These are phyloP conservation scores for Tethya wilhelma DNA, from an alignment of 37 sponge, comb jelly and placozoan species.

Conservation along the genomic window DNA sequence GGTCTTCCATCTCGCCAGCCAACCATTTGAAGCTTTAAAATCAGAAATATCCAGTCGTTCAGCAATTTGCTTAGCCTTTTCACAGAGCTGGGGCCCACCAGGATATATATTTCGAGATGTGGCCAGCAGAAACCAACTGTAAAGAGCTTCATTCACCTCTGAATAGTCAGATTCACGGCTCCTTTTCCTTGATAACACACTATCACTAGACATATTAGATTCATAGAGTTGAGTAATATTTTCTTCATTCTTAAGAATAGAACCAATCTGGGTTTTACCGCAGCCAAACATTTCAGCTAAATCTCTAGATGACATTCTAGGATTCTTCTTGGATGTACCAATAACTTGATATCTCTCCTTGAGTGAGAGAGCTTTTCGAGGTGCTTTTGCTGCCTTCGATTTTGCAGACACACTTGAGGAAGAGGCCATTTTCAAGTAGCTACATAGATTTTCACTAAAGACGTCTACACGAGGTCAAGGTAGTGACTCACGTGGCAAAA, in stretches of 20 bases:
- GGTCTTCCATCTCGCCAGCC: conserved; percentile 66
- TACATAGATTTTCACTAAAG: too few relatives aligned
- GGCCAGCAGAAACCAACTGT: conserved; percentile 29
- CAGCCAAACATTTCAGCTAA: conserved; percentile 42
- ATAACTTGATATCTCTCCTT: too few relatives aligned
- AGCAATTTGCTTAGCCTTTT: conserved; percentile 68
- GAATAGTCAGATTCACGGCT: conserved; percentile 19
- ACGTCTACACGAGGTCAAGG: too few relatives aligned
- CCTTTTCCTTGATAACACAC: neutral
- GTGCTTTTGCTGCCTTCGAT: too few relatives aligned
- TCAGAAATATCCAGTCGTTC: conserved; percentile 29
- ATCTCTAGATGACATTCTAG: conserved; percentile 1
- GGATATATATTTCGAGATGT: conserved; percentile 49
- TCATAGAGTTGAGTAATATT: conserved; percentile 26
- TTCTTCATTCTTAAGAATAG: conserved; percentile 49
- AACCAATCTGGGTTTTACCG: conserved; percentile 48
- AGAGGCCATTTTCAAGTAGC: too few relatives aligned
- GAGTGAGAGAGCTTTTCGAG: too few relatives aligned
- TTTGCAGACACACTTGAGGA: too few relatives aligned
- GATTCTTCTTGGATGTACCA: conserved; percentile 5
- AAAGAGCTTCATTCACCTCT: conserved; percentile 46
- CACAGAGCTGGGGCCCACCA: conserved; percentile 37
- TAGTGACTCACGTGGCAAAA: too few relatives aligned
- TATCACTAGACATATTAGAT: conserved; percentile 9
- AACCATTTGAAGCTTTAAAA: conserved; percentile 68